Conservation (phyloP, 2,888 invertebrate species). For the Chalcosyrphus nemorum region DNA sequence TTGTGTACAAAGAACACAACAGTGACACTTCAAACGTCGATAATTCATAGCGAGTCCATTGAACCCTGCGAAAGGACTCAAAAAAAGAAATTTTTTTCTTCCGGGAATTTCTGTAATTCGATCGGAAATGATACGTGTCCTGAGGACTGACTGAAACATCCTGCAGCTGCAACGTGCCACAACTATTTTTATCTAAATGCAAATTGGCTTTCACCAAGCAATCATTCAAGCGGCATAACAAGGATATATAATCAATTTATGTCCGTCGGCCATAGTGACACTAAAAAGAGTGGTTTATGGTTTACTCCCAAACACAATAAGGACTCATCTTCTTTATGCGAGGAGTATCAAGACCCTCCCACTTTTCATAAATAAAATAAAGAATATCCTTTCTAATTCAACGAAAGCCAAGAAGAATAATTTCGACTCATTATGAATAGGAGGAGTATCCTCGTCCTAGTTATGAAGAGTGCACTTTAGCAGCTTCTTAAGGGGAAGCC, state of each 20-base stretch:
- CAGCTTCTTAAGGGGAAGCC: too few relatives aligned
- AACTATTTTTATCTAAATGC: background rate
- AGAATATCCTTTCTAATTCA: background rate
- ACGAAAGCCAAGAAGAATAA: background rate
- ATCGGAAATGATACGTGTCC: too few relatives aligned
- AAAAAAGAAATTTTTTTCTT: background rate
- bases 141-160: too few relatives aligned
- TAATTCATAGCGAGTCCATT: too few relatives aligned
- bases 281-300: too few relatives aligned
- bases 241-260: too few relatives aligned
- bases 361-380: background rate
- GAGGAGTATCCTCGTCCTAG: conserved; percentile 65
- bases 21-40: too few relatives aligned
- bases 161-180: background rate
- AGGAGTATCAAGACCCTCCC: too few relatives aligned
- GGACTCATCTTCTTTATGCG: too few relatives aligned
- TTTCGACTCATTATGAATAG: conserved; percentile 33
- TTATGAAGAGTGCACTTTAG: conserved; percentile 38
- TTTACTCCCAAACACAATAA: too few relatives aligned
- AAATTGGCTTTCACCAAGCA: background rate
- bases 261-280: background rate
- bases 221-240: background rate
- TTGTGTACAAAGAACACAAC: too few relatives aligned
- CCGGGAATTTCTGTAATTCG: too few relatives aligned
- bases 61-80: background rate